Evolutionary conservation across 2,113 vertebrate species (phyloP), one percentile per base, ranked within the genome.

Genomic region (Leucopsar rothschildi): DNA sequence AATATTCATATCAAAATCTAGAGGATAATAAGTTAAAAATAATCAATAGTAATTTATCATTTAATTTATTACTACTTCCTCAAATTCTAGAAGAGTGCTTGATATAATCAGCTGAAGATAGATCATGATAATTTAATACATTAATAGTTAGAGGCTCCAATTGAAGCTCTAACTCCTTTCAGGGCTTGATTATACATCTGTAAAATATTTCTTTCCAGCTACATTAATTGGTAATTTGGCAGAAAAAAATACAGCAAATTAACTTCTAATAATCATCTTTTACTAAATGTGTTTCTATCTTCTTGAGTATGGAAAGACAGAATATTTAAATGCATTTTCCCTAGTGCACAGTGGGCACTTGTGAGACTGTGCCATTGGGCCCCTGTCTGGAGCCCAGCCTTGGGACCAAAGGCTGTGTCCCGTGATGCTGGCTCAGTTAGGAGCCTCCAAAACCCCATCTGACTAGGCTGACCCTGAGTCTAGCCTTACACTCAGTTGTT

Each of bases 41-140:
- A 82, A 95, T 95, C 87, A 93, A 86, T 95, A 96, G 71, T 85
- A 5, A 76, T 91, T 89, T 92, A 80, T 90, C 6, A 77, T 92
- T 86, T 89, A 94, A 96, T 95, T 90, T 94, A 92, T 94, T 95
- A 90, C 75, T 90, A 68, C 57, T 95, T 76, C 90, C 60, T 92
- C 85, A 88, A 91, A 89, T 86, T 91, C 79, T 95, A 75, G 78
- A 92, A 90, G 82, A 79, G 76, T 86, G 56, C 93, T 96, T 95
- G 88, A 91, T 89, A 66, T 95, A 95, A 96, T 96, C 92, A 95
- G 64, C n/a, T 85, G 81, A 92, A 92, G 90, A 94, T 82, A 89
- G 69, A 95, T 85, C n/a, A 92, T 65, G 88, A 83, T 88, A 96
- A 93, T 93, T 86, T 94, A 95, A 90, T 93, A 94, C 88, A 78